Evolutionary conservation across 2,888 invertebrate genomes (phyloP).

Genomic region (Ischnura elegans): DNA sequence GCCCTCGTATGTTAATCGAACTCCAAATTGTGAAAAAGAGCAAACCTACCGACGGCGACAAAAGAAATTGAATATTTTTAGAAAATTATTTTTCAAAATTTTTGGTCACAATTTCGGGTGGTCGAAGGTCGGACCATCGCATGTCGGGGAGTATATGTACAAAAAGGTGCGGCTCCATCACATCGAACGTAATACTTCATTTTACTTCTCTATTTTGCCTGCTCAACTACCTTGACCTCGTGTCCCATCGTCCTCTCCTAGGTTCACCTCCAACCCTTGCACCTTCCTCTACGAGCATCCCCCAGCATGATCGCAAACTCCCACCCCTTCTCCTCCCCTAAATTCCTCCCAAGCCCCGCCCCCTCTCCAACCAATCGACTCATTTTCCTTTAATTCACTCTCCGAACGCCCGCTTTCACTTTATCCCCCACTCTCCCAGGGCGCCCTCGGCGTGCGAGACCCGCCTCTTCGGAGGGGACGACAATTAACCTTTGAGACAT

Average conservation of each 20-base stretch:
- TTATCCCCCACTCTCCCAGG: background rate
- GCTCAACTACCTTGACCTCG: too few species aligned
- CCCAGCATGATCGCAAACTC: background rate
- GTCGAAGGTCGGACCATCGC: too few species aligned
- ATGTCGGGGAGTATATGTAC: too few species aligned
- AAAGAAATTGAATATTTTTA: too few species aligned
- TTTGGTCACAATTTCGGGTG: too few species aligned
- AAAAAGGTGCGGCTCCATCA: too few species aligned
- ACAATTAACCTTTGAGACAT: conserved; percentile 2
- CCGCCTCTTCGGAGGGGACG: background rate
- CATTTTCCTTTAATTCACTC: conserved; percentile 10
- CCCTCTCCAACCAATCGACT: background rate
- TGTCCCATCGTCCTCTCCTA: background rate
- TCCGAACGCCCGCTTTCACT: conserved; percentile 19
- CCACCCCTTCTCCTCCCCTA: background rate
- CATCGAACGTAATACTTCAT: too few species aligned
- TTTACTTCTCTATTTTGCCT: too few species aligned
- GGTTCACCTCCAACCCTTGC: background rate
- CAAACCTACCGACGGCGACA: too few species aligned
- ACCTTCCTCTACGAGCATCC: background rate
- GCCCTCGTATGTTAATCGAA: too few species aligned
- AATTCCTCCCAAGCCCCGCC: background rate
- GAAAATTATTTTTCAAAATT: too few species aligned
- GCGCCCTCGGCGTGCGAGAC: background rate
- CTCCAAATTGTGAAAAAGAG: too few species aligned